Base-by-base conservation (phyloP, 2,888 invertebrate species). In the Cephus pulcher region DNA sequence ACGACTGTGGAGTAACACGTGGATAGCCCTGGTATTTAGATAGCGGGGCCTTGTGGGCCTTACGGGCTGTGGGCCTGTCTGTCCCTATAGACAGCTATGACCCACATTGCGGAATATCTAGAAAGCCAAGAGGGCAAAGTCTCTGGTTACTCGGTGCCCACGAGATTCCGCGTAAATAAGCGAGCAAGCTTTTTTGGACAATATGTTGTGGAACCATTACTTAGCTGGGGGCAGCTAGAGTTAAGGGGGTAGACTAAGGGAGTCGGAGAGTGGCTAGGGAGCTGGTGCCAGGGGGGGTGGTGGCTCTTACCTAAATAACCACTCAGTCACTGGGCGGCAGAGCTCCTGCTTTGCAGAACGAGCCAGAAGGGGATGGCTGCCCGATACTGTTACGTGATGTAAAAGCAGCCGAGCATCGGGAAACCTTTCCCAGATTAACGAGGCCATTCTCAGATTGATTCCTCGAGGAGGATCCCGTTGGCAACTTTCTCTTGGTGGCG, bases 281-380 rank as follows among this genome's bases (percentile, higher is more conserved):
- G 68, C 37, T 70, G 78, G 74, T 80, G 69, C 76, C 37, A 37
- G 74, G 75, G 71, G 80, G 77, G 82, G 77, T 82, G 87, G 86
- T 85, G 86, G 91, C 91, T 91, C 91, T 91, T 91, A 91, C 90
- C 91, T 90, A 91, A 91, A 91, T 91, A 91, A 91, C 91, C 91
- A 91, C 91, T 91, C 91, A 91, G 91, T 91, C 91, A 91, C 91
- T 91, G 88, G 88, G 86, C 87, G 88, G 87, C 87, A 87, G 86
- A 85, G 85, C 87, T 81, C 81, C 83, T 79, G 77, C 80, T 80
- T 75, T 77, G 71, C 33, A 71, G 71, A 12, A 71, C 71, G 71
- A 71, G 71, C 33, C 32, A 34, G 71, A 71, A 12, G 71, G 32
- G 71, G 71, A 70, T 81, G 85, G 85, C 84, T 84, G 85, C 82